Evolutionary conservation across 53 echinoderm and acorn worm species (phyloP), one percentile per base, ranked within the genome.

Genomic region (Echinarachnius parma): DNA sequence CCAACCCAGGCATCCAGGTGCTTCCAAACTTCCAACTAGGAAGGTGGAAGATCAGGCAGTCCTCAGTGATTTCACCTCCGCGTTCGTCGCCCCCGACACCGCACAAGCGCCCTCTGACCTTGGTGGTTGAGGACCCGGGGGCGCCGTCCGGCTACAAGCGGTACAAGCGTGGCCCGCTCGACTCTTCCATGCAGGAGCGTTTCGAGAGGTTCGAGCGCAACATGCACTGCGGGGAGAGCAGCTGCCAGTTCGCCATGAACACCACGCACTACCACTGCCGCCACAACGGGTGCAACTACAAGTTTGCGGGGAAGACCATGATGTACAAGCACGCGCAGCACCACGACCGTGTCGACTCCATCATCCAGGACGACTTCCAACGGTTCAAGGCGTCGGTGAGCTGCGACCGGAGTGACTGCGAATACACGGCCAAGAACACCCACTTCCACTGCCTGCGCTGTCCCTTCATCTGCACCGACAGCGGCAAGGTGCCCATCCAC

Each of bases 241-340:
- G 36, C 45, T 96, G 98, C 71, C 98, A 96, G 91, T 96, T 88
- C 75, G 80, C 88, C 53, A 75, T 87, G 77, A 91, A 87, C 79
- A 87, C 98, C 14, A 96, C 98, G 8, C 98, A 96, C 81, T 96
- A 96, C 74, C 98, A 96, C 83, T 96, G 98, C 68, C 85, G 87
- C 5, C 98, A 96, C 55, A 82, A 72, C 18, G 87, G 85, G 8
- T 96, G 98, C 80, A 84, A 76, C 60, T 96, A 96, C 80, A 88
- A 82, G 27, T 96, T 96, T 61, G 98, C 98, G 5, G 98, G 98
- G 34, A 91, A 90, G 71, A 96, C 98, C 37, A 91, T 91, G 98
- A 96, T 96, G 98, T 96, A 91, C 88, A 96, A 96, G 72, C 98
- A 96, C 45, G 98, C 98, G 18, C 98, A 96, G 71, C 98, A 96